Conservation (phyloP, 2,113 vertebrate genomes). For the Nettapus auritus region DNA sequence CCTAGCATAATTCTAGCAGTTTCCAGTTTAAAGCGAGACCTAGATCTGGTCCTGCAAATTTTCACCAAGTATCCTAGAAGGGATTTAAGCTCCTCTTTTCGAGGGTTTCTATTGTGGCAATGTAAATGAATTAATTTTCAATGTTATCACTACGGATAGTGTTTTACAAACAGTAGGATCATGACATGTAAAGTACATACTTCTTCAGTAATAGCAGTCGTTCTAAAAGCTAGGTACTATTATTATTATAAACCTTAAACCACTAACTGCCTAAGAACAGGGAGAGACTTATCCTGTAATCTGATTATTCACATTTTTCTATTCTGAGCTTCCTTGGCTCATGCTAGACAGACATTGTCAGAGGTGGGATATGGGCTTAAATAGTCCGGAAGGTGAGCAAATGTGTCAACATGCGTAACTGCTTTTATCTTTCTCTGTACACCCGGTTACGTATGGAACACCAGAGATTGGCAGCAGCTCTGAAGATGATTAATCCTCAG, state of each 20-base stretch:
- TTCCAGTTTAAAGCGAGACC: constrained; percentile 13
- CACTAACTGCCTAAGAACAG: background rate
- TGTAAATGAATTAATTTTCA: background rate
- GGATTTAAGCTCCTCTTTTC: background rate
- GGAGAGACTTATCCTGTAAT: background rate
- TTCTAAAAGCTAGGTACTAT: background rate
- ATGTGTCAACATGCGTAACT: fast-evolving
- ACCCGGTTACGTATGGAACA: background rate
- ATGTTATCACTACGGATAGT: background rate
- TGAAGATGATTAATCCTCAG: background rate
- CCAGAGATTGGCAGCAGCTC: background rate
- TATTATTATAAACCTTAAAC: constrained; percentile 1
- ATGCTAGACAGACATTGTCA: background rate
- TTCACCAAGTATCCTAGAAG: background rate
- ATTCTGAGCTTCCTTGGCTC: background rate
- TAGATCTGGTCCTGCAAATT: constrained; percentile 1
- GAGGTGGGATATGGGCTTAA: background rate
- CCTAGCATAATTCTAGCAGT: background rate
- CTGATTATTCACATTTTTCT: constrained; percentile 13
- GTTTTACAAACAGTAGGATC: constrained; percentile 10
- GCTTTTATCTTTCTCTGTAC: background rate
- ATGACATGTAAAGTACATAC: background rate
- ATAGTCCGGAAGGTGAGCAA: background rate
- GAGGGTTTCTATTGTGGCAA: constrained; percentile 6
- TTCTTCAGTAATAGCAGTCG: background rate